Evolutionary conservation across 2,797 vertebrate genomes (phyloP).

Genomic region (Kryptopterus vitreolus): DNA sequence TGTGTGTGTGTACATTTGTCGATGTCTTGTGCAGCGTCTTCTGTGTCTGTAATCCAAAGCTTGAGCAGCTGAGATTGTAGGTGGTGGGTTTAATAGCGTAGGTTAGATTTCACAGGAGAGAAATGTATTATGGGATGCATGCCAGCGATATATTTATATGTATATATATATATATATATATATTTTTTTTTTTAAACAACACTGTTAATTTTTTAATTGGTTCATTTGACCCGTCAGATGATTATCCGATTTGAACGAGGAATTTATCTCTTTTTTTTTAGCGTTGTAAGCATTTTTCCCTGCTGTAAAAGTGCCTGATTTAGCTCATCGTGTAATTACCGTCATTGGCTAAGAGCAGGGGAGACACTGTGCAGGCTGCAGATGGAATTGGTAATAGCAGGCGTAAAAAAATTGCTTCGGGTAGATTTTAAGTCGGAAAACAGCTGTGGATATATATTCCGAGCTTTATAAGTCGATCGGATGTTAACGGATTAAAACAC

Average conservation of each 20-base stretch:
- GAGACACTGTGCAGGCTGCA: background rate
- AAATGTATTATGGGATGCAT: background rate
- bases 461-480: background rate
- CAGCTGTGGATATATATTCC: background rate
- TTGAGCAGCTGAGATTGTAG: conserved; percentile 5
- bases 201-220: background rate
- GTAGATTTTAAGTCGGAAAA: background rate
- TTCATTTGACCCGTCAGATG: background rate
- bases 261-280: background rate
- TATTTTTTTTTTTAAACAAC: background rate
- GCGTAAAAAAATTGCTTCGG: conserved; percentile 3
- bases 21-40: conserved; percentile 23
- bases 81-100: background rate
- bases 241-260: background rate
- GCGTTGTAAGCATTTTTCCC: background rate
- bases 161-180: no score
- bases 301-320: conserved; percentile 3
- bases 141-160: no score
- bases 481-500: background rate
- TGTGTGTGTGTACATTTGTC: conserved; percentile 31
- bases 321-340: conserved; percentile 22
- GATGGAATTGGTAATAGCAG: conserved; percentile 2
- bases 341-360: conserved; percentile 1
- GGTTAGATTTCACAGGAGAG: background rate
- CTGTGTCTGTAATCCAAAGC: conserved; percentile 19